These are phyloP conservation scores for Chelonus insularis DNA, from an alignment of 1,140 invertebrate species.

Conservation along the genomic window DNA sequence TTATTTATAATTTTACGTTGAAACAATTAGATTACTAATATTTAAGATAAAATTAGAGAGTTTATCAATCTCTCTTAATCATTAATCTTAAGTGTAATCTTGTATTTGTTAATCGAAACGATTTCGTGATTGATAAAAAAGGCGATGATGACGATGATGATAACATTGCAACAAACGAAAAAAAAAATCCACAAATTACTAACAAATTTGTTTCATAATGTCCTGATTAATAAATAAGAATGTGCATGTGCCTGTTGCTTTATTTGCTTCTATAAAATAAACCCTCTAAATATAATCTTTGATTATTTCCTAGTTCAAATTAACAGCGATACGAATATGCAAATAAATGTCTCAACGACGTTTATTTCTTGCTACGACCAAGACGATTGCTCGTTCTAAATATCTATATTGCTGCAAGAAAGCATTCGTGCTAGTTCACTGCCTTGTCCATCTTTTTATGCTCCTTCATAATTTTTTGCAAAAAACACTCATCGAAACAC, in stretches of 20 bases:
- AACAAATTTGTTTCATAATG: conserved; percentile 57
- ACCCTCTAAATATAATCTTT: background rate
- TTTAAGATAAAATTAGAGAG: conserved; percentile 11
- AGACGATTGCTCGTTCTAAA: too few species aligned
- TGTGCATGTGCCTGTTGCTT: conserved; percentile 61
- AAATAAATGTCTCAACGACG: too few species aligned
- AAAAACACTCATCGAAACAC: too few species aligned
- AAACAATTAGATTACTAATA: conserved; percentile 25
- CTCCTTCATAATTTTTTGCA: too few species aligned
- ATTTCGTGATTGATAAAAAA: conserved; percentile 2
- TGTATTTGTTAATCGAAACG: conserved; percentile 28
- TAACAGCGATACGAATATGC: too few species aligned
- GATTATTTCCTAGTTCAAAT: too few species aligned
- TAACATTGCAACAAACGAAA: conserved; percentile 31
- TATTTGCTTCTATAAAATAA: conserved; percentile 48
- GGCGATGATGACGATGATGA: conserved; percentile 22
- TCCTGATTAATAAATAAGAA: conserved; percentile 61
- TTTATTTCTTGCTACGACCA: too few species aligned
- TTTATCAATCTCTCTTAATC: conserved; percentile 25
- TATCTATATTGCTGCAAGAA: too few species aligned
- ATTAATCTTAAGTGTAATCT: conserved; percentile 21
- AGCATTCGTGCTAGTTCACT: too few species aligned
- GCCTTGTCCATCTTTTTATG: too few species aligned
- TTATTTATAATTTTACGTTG: conserved; percentile 17
- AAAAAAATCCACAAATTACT: conserved; percentile 34